Evolutionary conservation across 2,888 invertebrate species (phyloP), one percentile per base, ranked within the genome.

Genomic region (Allophyes oxyacanthae): DNA sequence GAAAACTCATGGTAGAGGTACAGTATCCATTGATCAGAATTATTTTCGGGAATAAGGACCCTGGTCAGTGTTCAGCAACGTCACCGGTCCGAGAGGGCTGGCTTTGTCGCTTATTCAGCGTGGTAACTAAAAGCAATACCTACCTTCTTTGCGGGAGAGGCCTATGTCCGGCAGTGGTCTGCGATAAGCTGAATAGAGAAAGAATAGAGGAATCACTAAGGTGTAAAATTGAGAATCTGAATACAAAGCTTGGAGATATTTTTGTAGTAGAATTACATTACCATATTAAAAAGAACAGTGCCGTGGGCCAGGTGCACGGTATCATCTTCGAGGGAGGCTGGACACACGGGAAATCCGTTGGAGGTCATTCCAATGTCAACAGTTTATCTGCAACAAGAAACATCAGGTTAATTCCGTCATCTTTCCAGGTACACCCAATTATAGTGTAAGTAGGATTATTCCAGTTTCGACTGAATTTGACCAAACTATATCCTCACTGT

Each of bases 231-330:
- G 28, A 28, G 28, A 28, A 28, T 6, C 8, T 28, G 6, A 28
- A 28, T 6, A 28, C 8, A 28, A 8, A 28, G 8, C 28, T 28
- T 4, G 28, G 6, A 28, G 28, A 28, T 28, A 28, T 8, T 6
- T 8, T 28, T 8, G 1, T 25, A 28, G 14, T 37, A 13, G 0
- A 7, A 0, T 34, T 46, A 64, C 58, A 30, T 85, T 77, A 92
- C 93, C 93, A 92, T 86, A 91, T 89, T 67, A 93, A 86, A 80
- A 92, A 92, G 81, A 92, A 86, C 61, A 93, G 75, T 76, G 84
- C 85, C 33, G 90, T 89, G 0, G 85, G 87, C 90, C 91, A 89
- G 64, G 84, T 82, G 74, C 88, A 86, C 71, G 84, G 82, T 79
- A 85, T 85, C 93, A 93, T 93, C 85, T 88, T 93, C 72, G 32